Evolutionary conservation across 2,113 vertebrate genomes (phyloP), one percentile per base, ranked within the genome.

Genomic region (Carettochelys insculpta): DNA sequence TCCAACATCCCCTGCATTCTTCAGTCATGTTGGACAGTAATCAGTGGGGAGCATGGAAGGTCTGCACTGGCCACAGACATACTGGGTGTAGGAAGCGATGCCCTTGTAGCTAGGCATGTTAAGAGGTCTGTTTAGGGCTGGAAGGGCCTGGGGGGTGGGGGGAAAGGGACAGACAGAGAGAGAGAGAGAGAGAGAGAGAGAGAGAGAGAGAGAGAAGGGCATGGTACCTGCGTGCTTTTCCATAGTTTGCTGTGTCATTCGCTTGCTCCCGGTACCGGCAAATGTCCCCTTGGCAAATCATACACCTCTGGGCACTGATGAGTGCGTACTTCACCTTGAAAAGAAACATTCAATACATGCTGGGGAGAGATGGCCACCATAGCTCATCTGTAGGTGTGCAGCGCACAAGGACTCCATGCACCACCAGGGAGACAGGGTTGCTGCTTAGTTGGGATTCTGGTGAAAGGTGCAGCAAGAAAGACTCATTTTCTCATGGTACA

Each of bases 221-320:
- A 94, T 83, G 38, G 54, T 98, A 99, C 99, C 99, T 99, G 97
- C 99, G 99, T 11, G 99, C 99, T 95, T 99, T 99, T 25, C 99
- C 99, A 1, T 99, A 99, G 98, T 99, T 99, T 3, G 98, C 97
- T 0, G 99, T 99, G 92, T 99, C 99, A 3, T 98, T 99, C n/a
- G 99, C 98, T 97, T 99, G 99, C 11, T 99, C 99, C 77, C 99
- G 95, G 97, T 99, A 99, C 16, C 99, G 98, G 95, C 99, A 99
- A 16, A 99, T 99, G 96, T 99, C 99, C 79, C 99, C 99, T 91
- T 98, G 99, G 94, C 99, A 99, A 87, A 99, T 99, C 99, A 99
- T 99, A 88, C 98, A 99, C 87, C 99, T 97, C 97, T 99, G 99
- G 77, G 99, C 99, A 90, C 99, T 99, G 95, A 99, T 99, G 85